phyloP scores from a whole-genome alignment of 2,888 invertebrate genomes.

The Trichopoda pennipes region DNA sequence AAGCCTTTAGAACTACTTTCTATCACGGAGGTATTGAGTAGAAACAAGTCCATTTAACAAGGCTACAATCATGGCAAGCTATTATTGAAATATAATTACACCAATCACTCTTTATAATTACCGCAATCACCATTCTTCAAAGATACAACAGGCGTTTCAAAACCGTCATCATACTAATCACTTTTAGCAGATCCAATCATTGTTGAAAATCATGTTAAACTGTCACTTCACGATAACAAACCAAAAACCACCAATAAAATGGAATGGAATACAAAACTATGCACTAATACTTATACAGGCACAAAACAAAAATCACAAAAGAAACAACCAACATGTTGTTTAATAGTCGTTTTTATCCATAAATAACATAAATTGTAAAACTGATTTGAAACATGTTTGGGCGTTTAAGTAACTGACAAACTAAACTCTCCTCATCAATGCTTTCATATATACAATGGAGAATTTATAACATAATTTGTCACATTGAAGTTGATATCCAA shows the following conservation, averaged over 20 bases:
- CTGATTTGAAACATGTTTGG: conserved; percentile 53
- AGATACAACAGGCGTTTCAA: conserved; percentile 25
- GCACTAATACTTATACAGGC: neutral
- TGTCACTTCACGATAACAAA: conserved; percentile 55
- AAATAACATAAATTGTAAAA: conserved; percentile 37
- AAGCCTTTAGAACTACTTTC: no score
- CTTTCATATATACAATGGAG: conserved; percentile 4
- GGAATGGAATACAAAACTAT: conserved; percentile 3
- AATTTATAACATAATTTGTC: conserved; percentile 61
- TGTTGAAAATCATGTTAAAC: conserved; percentile 63
- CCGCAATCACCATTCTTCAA: conserved; percentile 20
- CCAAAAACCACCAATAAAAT: conserved; percentile 8
- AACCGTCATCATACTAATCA: conserved; percentile 49
- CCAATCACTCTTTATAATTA: conserved; percentile 38
- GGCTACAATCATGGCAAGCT: neutral
- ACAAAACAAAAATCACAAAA: conserved; percentile 14
- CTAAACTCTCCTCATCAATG: neutral
- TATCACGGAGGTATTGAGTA: no score
- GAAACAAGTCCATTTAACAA: no score
- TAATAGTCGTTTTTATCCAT: conserved; percentile 1
- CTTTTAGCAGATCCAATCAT: conserved; percentile 61
- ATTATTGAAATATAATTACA: conserved; percentile 25
- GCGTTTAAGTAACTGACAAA: conserved; percentile 51
- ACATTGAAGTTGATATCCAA: conserved; percentile 47
- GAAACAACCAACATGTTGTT: conserved; percentile 21